A percentile compares a stretch with the other conserved stretches of the same genome.
Conservation (phyloP, 1,140 invertebrate genomes). For the Sipha flava region DNA sequence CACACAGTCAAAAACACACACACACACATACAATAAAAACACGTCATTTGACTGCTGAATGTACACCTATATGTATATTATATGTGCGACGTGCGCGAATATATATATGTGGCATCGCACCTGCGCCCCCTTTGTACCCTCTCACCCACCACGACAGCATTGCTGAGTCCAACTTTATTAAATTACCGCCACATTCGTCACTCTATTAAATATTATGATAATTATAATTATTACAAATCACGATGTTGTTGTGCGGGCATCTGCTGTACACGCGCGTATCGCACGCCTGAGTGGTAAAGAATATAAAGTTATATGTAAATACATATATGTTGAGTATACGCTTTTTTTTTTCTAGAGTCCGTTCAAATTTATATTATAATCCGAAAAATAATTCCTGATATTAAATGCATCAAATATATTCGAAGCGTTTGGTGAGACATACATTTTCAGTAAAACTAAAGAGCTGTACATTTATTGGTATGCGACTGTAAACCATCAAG, state of each 20-base stretch:
- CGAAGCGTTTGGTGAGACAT: too few species aligned
- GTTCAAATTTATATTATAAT: too few species aligned
- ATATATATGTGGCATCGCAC: not conserved
- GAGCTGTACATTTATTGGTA: too few species aligned
- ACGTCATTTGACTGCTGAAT: not conserved
- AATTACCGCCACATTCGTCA: too few species aligned
- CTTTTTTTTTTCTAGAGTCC: too few species aligned
- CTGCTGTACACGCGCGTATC: not conserved
- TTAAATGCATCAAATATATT: too few species aligned
- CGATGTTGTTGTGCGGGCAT: not conserved
- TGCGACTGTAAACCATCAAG: too few species aligned
- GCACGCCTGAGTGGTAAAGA: not conserved
- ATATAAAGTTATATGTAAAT: not conserved
- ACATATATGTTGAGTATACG: too few species aligned
- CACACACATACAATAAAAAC: not conserved
- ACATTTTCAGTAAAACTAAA: too few species aligned
- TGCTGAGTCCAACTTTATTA: not conserved
- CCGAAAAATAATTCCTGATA: too few species aligned
- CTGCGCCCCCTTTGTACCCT: not conserved
- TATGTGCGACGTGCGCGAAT: not conserved
- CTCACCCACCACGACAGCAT: not conserved
- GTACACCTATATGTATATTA: too few species aligned
- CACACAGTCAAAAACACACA: not conserved
- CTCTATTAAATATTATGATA: not conserved
- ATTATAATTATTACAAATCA: slow-evolving; percentile 14